Conservation (phyloP, 1,140 invertebrate species). For the Dreissena rostriformis region DNA sequence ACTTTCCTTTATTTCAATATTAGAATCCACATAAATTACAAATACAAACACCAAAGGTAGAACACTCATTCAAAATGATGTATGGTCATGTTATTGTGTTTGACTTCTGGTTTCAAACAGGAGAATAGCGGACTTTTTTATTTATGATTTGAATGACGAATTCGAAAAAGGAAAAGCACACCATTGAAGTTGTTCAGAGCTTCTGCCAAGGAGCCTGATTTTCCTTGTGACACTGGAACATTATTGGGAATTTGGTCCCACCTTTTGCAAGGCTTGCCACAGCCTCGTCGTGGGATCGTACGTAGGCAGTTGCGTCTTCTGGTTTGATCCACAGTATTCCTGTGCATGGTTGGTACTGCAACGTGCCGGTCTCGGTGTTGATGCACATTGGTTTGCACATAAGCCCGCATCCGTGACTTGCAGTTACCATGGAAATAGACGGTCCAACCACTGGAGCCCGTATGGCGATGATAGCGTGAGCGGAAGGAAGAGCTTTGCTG, state of each 20-base stretch:
- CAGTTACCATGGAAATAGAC: conserved; percentile 28
- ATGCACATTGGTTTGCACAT: conserved; percentile 39
- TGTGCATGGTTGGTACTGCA: conserved; percentile 17
- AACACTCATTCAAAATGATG: too few species aligned
- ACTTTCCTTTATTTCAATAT: too few species aligned
- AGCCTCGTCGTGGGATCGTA: conserved; percentile 32
- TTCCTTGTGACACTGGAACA: not conserved
- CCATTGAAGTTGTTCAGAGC: too few species aligned
- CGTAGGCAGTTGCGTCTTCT: conserved; percentile 9
- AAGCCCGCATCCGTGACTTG: conserved; percentile 30
- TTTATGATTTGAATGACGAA: too few species aligned
- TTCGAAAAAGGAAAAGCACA: too few species aligned
- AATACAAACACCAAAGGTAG: too few species aligned
- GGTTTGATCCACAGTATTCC: conserved; percentile 9
- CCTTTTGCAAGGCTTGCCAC: not conserved
- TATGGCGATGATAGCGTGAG: conserved; percentile 12
- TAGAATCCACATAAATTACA: too few species aligned
- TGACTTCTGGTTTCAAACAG: too few species aligned
- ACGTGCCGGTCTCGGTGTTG: not conserved
- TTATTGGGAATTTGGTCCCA: not conserved
- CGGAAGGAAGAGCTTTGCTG: not conserved
- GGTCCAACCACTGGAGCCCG: not conserved
- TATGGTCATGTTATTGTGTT: too few species aligned
- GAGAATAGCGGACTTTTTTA: too few species aligned
- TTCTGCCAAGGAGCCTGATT: not conserved